These are phyloP conservation scores for Sicus ferrugineus DNA, from an alignment of 2,888 invertebrate species.

Conservation along the genomic window DNA sequence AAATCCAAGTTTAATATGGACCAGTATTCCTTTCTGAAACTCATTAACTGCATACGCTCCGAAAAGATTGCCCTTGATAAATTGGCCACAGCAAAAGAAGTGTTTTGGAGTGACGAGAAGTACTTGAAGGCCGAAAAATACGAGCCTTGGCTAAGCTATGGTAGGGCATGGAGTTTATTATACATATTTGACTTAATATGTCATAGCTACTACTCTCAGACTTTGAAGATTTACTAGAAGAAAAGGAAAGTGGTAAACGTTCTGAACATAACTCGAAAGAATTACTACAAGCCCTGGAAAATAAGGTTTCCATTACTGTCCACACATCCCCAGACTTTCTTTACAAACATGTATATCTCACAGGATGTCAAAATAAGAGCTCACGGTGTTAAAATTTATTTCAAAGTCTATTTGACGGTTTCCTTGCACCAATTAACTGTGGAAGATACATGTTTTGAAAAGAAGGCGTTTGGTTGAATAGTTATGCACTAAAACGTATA, in stretches of 20 bases:
- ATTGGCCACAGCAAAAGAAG: slow-evolving; percentile 66
- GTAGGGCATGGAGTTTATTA: slow-evolving; percentile 67
- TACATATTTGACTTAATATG: background rate
- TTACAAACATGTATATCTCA: no score
- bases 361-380: no score
- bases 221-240: slow-evolving; percentile 42
- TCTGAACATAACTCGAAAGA: slow-evolving; percentile 29
- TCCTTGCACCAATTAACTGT: no score
- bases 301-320: no score
- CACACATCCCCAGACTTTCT: no score
- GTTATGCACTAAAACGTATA: background rate
- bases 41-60: slow-evolving; percentile 81
- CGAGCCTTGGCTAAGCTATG: slow-evolving; percentile 86
- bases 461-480: no score
- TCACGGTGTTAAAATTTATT: no score
- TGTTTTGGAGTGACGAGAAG: slow-evolving; percentile 78
- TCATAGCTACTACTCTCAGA: slow-evolving; percentile 37
- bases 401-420: no score
- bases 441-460: no score
- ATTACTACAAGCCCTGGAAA: slow-evolving; percentile 2
- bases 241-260: slow-evolving; percentile 8
- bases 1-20: slow-evolving; percentile 79
- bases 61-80: slow-evolving; percentile 69
- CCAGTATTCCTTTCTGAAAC: slow-evolving; percentile 80
- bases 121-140: slow-evolving; percentile 79